A percentile compares a stretch with the other conserved stretches of the same genome.
These are phyloP conservation scores for Spatulosminthurus flaviceps DNA, from an alignment of 2,888 invertebrate genomes.

Conservation along the genomic window DNA sequence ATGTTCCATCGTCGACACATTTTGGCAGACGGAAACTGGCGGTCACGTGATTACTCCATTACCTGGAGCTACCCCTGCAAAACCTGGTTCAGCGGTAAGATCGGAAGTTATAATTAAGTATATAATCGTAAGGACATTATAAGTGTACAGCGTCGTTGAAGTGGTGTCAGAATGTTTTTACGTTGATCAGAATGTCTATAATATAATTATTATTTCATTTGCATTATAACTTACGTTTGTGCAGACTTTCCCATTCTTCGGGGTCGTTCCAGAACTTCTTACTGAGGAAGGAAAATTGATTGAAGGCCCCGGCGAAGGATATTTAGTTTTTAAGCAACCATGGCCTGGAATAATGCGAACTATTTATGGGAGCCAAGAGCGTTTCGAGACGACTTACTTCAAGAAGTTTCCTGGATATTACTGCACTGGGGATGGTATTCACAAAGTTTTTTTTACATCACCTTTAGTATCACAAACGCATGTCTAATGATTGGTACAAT, in stretches of 20 bases:
- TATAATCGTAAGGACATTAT: not conserved
- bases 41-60: conserved; percentile 96
- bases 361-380: conserved; percentile 87
- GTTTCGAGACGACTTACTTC: conserved; percentile 93
- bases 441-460: too few relatives aligned
- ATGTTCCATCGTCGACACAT: conserved; percentile 96
- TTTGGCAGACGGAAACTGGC: conserved; percentile 99
- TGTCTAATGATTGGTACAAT: too few relatives aligned
- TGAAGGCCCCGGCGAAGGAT: conserved; percentile 91
- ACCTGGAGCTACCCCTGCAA: conserved; percentile 95
- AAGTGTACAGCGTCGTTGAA: not conserved
- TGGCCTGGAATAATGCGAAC: conserved; percentile 99
- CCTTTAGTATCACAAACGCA: too few relatives aligned
- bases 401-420: conserved; percentile 96
- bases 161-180: too few relatives aligned
- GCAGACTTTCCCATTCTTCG: conserved; percentile 97
- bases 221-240: too few relatives aligned
- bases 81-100: conserved; percentile 96
- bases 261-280: conserved; percentile 86
- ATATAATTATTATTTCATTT: conserved; percentile 16
- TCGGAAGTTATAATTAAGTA: not conserved
- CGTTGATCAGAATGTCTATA: too few relatives aligned
- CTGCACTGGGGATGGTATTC: conserved; percentile 98
- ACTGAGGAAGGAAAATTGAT: conserved; percentile 87
- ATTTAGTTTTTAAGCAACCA: conserved; percentile 90